Evolutionary conservation across 2,113 vertebrate species (phyloP), one percentile per base, ranked within the genome.

Genomic region (Ceuthmochares aereus): DNA sequence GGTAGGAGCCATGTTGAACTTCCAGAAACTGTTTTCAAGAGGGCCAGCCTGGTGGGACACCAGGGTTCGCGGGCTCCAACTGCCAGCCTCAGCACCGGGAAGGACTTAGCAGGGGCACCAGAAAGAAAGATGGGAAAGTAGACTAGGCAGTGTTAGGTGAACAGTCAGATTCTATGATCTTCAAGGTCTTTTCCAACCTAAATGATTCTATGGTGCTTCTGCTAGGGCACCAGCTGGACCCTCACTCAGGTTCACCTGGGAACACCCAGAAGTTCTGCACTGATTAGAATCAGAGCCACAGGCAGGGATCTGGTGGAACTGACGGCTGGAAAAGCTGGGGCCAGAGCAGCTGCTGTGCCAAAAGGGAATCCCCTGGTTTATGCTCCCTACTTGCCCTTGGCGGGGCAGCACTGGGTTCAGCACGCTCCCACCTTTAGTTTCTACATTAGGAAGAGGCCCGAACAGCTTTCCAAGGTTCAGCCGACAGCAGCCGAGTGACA

Each of bases 251-350:
- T 69, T 51, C 25, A 62, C 8, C 21, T 6, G 0, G 11, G 45
- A 70, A 21, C 27, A 43, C n/a, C 7, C 36, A 47, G 8, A 51
- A 43, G 8, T 18, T 0, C 1, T 5, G n/a, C 32, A 15, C 54
- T 18, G 23, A 32, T 37, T 23, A 0, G 0, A 59, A n/a, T 11
- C 1, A 9, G 34, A 51, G 34, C 34, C 0, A 0, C 20, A 84
- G 37, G 45, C n/a, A 36, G 34, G 47, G 63, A 52, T 49, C 54
- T 60, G 49, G 19, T 25, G 34, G 34, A 60, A 32, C 14, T 27
- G 14, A 56, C 32, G 19, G 40, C 32, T 62, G 42, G 66, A 52
- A 58, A 23, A 32, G 37, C 30, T 1, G 2, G 6, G 22, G 49
- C 40, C 1, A 5, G 49, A 56, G 29, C 69, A 64, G 60, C 68